These are phyloP conservation scores for Spialia ferax DNA, from an alignment of 2,888 invertebrate genomes.

Conservation along the genomic window DNA sequence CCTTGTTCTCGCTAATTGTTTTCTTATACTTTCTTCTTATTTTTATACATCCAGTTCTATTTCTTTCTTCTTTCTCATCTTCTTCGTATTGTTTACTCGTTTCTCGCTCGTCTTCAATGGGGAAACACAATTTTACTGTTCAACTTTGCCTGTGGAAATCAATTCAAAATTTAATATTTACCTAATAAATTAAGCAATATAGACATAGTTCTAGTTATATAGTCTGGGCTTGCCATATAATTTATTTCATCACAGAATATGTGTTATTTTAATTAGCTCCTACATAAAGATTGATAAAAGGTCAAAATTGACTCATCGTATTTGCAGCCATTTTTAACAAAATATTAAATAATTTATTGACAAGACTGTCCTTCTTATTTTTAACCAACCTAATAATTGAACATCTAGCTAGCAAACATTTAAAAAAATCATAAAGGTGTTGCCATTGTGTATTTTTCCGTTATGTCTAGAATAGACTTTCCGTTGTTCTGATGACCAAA, in stretches of 20 bases:
- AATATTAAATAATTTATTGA: no score
- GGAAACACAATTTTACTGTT: not conserved
- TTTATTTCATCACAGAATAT: not conserved
- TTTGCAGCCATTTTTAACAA: not conserved
- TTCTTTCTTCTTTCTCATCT: not conserved
- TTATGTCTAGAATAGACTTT: not conserved
- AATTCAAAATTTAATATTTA: slow-evolving; percentile 12
- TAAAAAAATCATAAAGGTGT: not conserved
- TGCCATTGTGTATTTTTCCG: not conserved
- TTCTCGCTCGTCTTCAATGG: not conserved
- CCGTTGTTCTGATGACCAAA: not conserved
- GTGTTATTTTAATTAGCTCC: not conserved
- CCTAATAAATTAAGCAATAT: slow-evolving; percentile 6
- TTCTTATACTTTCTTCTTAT: no score
- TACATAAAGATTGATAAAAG: not conserved
- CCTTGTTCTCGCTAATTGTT: no score
- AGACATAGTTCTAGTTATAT: no score
- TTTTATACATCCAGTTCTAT: not conserved
- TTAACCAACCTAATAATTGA: not conserved
- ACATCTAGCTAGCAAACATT: not conserved
- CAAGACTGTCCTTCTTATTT: no score
- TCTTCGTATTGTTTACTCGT: not conserved
- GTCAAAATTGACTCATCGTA: not conserved
- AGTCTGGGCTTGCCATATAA: slow-evolving; percentile 3
- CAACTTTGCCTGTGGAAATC: slow-evolving; percentile 10